Conservation (phyloP, 2,113 vertebrate species). For the Columbina picui region DNA sequence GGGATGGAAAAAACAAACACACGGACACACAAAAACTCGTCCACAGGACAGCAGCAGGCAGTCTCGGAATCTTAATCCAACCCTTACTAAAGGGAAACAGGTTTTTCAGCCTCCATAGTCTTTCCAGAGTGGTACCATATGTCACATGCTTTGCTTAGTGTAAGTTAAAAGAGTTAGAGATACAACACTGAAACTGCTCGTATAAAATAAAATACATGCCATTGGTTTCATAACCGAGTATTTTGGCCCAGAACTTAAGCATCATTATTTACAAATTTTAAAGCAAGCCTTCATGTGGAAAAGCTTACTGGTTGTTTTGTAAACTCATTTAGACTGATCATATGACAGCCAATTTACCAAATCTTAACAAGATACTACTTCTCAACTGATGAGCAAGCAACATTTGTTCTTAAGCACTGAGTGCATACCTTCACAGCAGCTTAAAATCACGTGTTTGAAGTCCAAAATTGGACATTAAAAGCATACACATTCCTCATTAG, state of each 20-base stretch:
- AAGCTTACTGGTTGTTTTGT: neutral
- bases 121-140: neutral
- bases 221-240: neutral
- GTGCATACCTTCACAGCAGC: neutral
- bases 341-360: neutral
- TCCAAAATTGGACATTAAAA: neutral
- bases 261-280: neutral
- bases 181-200: neutral
- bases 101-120: neutral
- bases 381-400: neutral
- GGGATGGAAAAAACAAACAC: neutral
- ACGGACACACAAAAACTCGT: rapidly evolving
- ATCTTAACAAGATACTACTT: neutral
- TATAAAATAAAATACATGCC: neutral
- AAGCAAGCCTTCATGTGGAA: neutral
- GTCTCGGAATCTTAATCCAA: neutral
- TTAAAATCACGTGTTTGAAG: neutral
- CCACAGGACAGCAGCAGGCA: neutral
- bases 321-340: neutral
- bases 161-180: neutral
- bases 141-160: neutral
- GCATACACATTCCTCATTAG: neutral
- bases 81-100: neutral
- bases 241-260: neutral
- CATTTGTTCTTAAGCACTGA: neutral